Evolutionary conservation across 2,113 vertebrate species (phyloP).

Genomic region (Muntiacus muntjak): DNA sequence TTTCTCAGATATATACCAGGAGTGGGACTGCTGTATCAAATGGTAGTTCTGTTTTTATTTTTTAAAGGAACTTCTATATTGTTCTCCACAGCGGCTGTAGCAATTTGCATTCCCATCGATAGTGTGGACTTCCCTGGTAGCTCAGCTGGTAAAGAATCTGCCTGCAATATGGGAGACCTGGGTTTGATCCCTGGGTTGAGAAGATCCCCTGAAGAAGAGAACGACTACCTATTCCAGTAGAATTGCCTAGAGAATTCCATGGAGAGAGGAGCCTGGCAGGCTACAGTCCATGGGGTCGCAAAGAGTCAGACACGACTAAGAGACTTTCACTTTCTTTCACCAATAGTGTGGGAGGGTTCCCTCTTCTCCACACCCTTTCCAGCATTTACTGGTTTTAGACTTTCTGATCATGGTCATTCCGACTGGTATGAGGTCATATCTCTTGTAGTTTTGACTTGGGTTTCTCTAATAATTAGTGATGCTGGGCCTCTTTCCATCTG

Average conservation of each 20-base stretch:
- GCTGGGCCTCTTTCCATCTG: background rate
- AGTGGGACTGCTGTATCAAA: background rate
- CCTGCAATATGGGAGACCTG: background rate
- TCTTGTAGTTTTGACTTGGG: background rate
- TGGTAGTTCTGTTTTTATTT: background rate
- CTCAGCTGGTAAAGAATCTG: background rate
- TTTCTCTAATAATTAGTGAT: background rate
- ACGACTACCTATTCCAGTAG: accelerated
- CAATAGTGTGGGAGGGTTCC: background rate
- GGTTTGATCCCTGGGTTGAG: background rate
- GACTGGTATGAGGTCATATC: background rate
- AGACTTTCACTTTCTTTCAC: background rate
- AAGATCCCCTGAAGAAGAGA: background rate
- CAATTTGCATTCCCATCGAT: background rate
- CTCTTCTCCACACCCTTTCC: background rate
- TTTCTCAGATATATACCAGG: background rate
- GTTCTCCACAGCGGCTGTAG: background rate
- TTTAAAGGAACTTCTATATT: background rate
- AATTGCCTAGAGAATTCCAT: background rate
- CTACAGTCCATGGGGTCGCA: background rate
- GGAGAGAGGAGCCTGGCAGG: background rate
- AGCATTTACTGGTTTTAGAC: background rate
- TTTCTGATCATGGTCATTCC: background rate
- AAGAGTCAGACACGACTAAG: background rate
- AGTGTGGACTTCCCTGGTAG: background rate